Conservation (phyloP, 2,888 invertebrate genomes). For the Odiellus spinosus region DNA sequence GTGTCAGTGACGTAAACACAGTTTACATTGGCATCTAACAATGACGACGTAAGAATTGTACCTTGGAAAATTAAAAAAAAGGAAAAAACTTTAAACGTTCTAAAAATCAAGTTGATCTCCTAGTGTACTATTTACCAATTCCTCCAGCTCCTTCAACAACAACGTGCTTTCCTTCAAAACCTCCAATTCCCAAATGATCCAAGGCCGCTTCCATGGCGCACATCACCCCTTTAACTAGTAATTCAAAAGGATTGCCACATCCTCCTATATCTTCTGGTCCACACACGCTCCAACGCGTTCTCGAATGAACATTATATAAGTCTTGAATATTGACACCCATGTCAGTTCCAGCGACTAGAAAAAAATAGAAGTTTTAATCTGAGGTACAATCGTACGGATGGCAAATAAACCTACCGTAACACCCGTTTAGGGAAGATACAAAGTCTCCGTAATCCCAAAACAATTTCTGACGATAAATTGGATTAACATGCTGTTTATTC, state of each 20-base stretch:
- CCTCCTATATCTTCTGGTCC: constrained; percentile 23
- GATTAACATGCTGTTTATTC: constrained; percentile 19
- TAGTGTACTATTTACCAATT: constrained; percentile 24
- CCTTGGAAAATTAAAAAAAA: too few species aligned
- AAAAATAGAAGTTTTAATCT: too few species aligned
- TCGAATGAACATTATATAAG: constrained; percentile 21
- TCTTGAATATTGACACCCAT: constrained; percentile 21
- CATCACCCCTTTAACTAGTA: constrained; percentile 22
- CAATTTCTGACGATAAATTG: constrained; percentile 21
- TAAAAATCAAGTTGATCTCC: too few species aligned
- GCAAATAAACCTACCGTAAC: constrained; percentile 19
- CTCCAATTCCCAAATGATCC: constrained; percentile 20
- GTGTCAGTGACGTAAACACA: constrained; percentile 22
- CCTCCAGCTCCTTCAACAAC: constrained; percentile 24
- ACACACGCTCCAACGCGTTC: constrained; percentile 22
- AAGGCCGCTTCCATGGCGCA: constrained; percentile 24
- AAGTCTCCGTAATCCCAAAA: constrained; percentile 24
- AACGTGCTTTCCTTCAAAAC: constrained; percentile 21
- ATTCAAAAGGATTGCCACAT: constrained; percentile 20
- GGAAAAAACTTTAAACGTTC: too few species aligned
- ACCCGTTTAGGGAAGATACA: constrained; percentile 24
- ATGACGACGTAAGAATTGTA: constrained; percentile 9
- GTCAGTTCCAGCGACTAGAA: constrained; percentile 22
- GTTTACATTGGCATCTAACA: background rate
- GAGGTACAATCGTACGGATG: background rate